Conservation (phyloP, 2,888 invertebrate genomes). For the Archaeoteleia sp. region DNA sequence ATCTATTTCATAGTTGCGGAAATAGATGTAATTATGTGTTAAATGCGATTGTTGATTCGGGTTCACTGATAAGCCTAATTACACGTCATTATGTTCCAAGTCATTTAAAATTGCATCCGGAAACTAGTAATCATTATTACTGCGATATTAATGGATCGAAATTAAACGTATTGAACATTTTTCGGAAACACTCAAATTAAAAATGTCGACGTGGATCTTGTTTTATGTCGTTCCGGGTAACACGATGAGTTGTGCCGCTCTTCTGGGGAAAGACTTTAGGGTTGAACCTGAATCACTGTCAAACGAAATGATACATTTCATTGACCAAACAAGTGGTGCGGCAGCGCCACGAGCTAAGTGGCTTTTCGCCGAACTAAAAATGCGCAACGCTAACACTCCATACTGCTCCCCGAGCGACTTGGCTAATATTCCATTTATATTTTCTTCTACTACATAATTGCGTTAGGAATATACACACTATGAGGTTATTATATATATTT, state of each 20-base stretch:
- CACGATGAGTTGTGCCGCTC: conserved; percentile 11
- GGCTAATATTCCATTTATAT: too few relatives aligned
- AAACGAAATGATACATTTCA: not conserved
- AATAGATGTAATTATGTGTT: not conserved
- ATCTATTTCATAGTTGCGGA: not conserved
- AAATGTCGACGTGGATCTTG: conserved; percentile 2
- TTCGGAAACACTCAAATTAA: conserved; percentile 1
- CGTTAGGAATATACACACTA: too few relatives aligned
- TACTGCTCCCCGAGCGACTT: too few relatives aligned
- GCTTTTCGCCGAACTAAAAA: not conserved
- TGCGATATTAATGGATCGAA: conserved; percentile 15
- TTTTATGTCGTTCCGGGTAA: conserved; percentile 23
- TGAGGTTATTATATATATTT: conserved; percentile 8
- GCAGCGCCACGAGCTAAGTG: too few relatives aligned
- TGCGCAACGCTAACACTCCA: conserved; percentile 9
- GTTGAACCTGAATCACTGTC: not conserved
- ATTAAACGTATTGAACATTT: conserved; percentile 14
- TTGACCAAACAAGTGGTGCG: conserved; percentile 2
- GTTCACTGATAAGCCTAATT: conserved; percentile 21
- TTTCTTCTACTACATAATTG: too few relatives aligned
- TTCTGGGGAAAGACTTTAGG: conserved; percentile 23
- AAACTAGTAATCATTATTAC: conserved; percentile 8
- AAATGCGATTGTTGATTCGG: conserved; percentile 15
- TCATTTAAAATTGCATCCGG: not conserved
- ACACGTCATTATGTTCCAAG: conserved; percentile 15